Evolutionary conservation across 30 jellyfish, hydroid and myxozoan species (phyloP), one percentile per base, ranked within the genome.

Genomic region (Pelagia noctiluca): DNA sequence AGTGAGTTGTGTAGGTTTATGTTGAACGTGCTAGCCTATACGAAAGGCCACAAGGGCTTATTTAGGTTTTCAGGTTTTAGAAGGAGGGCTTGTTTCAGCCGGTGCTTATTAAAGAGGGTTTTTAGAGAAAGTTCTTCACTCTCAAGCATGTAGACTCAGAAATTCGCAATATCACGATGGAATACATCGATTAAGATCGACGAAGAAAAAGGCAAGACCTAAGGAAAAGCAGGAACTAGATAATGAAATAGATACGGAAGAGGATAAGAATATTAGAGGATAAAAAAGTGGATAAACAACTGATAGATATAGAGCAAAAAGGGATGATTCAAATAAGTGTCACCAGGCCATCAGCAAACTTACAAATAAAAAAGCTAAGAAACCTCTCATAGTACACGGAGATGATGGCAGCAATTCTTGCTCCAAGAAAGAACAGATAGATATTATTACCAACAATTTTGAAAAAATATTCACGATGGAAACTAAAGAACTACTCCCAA

Each of bases 361-460:
- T 2, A 79, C 62, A 35, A 60, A 79, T 34, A 64, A 60, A 66
- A 80, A 66, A 65, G 78, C 92, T 70, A 52, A 79, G 84, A 80
- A 80, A 80, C 63, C 76, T 84, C 84, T 46, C 91, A 64, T 65
- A 76, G 83, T 80, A 65, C 91, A 66, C 64, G 84, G 84, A 80
- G 91, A 65, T 76, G 76, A 57, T 75, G 87, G 87, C 78, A 75
- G 64, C 76, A 80, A 63, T 80, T 65, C 75, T 80, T 75, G 84
- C 91, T 68, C 91, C 53, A 80, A 78, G 89, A 62, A 57, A 78
- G 80, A 78, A 78, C 89, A 78, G 89, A 78, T 78, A 78, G 32
- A 60, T 50, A 48, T 75, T 26, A 75, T 75, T 61, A 50, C 87
- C 70, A 73, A 73, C 21, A 50, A 73, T 73, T 73, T 73, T 76